Conservation (phyloP, 2,797 vertebrate species). For the Coluber constrictor region DNA sequence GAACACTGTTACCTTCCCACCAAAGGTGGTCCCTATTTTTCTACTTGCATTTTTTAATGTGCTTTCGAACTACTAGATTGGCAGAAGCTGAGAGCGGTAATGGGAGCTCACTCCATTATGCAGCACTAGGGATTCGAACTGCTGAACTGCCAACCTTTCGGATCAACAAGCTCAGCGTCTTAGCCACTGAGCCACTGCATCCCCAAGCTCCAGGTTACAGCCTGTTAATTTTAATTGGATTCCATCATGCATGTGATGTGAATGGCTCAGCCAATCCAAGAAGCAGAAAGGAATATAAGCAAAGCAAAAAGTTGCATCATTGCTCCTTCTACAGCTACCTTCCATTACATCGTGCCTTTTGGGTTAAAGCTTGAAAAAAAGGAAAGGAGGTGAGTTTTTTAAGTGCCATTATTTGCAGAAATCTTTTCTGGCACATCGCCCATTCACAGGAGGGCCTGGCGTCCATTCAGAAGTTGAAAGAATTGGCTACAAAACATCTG, state of each 20-base stretch:
- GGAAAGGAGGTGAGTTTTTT: not conserved
- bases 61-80: too few species aligned
- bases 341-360: not conserved
- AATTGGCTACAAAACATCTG: constrained; percentile 13
- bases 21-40: too few species aligned
- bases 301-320: constrained; percentile 12
- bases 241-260: not conserved
- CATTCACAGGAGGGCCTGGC: constrained; percentile 7
- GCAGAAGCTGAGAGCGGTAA: too few species aligned
- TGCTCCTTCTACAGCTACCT: constrained; percentile 6
- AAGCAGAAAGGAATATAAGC: constrained; percentile 33
- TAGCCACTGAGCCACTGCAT: too few species aligned
- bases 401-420: constrained; percentile 2
- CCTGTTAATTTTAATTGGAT: not conserved
- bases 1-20: too few species aligned
- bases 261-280: constrained; percentile 12
- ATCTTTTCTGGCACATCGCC: not conserved
- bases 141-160: too few species aligned
- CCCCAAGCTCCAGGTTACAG: not conserved
- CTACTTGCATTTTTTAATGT: too few species aligned
- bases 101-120: too few species aligned
- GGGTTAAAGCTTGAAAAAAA: constrained; percentile 36
- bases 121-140: too few species aligned
- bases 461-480: not conserved
- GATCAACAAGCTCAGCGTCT: too few species aligned